Percentiles rank a stretch among this genome's conserved stretches.
These are phyloP conservation scores for Apodemus agrarius DNA, from an alignment of 2,797 vertebrate genomes.

Conservation along the genomic window DNA sequence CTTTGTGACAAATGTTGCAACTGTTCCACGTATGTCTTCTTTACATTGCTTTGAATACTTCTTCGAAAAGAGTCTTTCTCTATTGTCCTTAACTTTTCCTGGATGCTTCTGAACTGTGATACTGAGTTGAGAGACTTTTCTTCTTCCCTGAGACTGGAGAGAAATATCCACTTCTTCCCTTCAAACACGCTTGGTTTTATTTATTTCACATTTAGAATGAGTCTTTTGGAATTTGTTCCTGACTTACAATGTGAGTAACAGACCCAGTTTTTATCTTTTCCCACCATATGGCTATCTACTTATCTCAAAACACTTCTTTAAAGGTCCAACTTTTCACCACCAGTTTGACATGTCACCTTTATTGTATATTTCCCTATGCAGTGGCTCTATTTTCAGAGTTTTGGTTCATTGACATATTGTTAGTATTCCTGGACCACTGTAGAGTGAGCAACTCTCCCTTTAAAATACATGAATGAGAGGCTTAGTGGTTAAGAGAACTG, in stretches of 20 bases:
- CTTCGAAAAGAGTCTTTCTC: constrained; percentile 38
- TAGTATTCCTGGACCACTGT: neutral
- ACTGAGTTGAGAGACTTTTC: constrained; percentile 34
- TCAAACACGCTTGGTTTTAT: constrained; percentile 67
- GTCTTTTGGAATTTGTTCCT: constrained; percentile 78
- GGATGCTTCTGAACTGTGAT: constrained; percentile 39
- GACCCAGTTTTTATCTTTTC: constrained; percentile 79
- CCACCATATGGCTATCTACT: constrained; percentile 77
- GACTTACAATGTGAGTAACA: constrained; percentile 77
- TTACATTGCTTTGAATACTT: neutral
- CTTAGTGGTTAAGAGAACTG: neutral
- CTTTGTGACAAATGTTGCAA: constrained; percentile 30
- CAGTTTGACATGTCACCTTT: constrained; percentile 75
- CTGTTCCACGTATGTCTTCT: constrained; percentile 17
- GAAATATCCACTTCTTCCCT: constrained; percentile 61
- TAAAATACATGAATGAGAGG: neutral
- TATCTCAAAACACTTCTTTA: constrained; percentile 76
- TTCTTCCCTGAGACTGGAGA: constrained; percentile 50
- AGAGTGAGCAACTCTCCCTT: neutral
- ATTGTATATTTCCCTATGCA: constrained; percentile 70
- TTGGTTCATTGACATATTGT: constrained; percentile 24
- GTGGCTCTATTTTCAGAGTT: constrained; percentile 61
- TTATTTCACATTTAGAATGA: constrained; percentile 77
- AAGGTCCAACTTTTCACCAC: constrained; percentile 75
- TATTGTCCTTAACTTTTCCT: constrained; percentile 36